Conservation (phyloP, 2,113 vertebrate species). For the Psammodynastes pulverulentus region DNA sequence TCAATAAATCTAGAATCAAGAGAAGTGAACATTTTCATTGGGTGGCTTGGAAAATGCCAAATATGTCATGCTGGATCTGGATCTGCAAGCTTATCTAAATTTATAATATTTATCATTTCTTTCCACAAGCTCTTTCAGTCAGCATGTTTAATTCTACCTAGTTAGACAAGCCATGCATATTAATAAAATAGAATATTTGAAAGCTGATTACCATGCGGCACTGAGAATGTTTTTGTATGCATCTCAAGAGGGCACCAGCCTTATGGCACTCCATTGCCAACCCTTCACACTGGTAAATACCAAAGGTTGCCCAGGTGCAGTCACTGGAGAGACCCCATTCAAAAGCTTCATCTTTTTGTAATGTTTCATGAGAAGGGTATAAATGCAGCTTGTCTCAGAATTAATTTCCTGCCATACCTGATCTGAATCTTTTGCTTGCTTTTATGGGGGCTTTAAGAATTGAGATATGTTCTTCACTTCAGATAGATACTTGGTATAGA, state of each 20-base stretch:
- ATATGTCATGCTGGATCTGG: background rate
- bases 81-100: background rate
- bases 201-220: background rate
- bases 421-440: constrained; percentile 10
- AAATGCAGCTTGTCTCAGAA: background rate
- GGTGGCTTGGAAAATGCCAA: background rate
- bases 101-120: background rate
- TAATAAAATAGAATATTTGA: constrained; percentile 24
- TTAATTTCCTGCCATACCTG: constrained; percentile 27
- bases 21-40: background rate
- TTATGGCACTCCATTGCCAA: background rate
- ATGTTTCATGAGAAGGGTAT: constrained; percentile 1
- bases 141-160: constrained; percentile 8
- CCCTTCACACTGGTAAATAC: constrained; percentile 2
- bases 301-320: constrained; percentile 10
- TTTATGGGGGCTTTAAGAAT: background rate
- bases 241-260: background rate
- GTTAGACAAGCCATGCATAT: constrained; percentile 12
- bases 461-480: background rate
- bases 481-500: background rate
- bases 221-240: background rate
- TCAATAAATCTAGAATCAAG: background rate
- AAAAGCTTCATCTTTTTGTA: background rate
- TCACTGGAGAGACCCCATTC: background rate
- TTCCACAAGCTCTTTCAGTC: background rate